Conservation (phyloP, 2,113 vertebrate species). For the Oryzias celebensis region DNA sequence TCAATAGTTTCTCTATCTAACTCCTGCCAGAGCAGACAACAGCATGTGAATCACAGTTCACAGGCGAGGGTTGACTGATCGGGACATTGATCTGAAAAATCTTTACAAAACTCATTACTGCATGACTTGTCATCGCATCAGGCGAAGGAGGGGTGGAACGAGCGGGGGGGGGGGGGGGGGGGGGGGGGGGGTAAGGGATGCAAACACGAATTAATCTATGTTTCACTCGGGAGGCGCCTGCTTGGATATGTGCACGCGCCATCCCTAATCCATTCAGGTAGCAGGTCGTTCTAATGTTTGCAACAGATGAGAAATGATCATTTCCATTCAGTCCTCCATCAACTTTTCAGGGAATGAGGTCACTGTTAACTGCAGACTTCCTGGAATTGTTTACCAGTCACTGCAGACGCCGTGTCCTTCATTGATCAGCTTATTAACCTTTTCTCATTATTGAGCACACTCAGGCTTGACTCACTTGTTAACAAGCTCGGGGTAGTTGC, state of each 20-base stretch:
- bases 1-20: conserved; percentile 73
- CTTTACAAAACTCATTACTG: conserved; percentile 79
- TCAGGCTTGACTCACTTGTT: conserved; percentile 43
- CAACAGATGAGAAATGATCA: conserved; percentile 14
- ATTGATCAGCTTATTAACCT: conserved; percentile 68
- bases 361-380: conserved; percentile 15
- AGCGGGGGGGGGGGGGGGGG: background rate
- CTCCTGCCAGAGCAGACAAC: conserved; percentile 52
- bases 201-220: conserved; percentile 47
- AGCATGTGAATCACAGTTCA: conserved; percentile 71
- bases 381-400: conserved; percentile 38
- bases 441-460: conserved; percentile 52
- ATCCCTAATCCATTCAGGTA: conserved; percentile 29
- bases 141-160: background rate
- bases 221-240: conserved; percentile 24
- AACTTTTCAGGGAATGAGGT: conserved; percentile 12
- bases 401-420: conserved; percentile 23
- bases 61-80: conserved; percentile 64
- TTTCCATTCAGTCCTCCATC: conserved; percentile 12
- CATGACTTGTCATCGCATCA: conserved; percentile 64
- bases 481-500: conserved; percentile 43
- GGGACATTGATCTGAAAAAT: conserved; percentile 77
- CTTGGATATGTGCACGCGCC: conserved; percentile 4
- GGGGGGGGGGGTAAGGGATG: conserved; percentile 18
- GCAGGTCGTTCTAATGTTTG: background rate